A percentile compares a stretch with the other conserved stretches of the same genome.
These are phyloP conservation scores for Lampropteryx suffumata DNA, from an alignment of 2,888 invertebrate species.

Conservation along the genomic window DNA sequence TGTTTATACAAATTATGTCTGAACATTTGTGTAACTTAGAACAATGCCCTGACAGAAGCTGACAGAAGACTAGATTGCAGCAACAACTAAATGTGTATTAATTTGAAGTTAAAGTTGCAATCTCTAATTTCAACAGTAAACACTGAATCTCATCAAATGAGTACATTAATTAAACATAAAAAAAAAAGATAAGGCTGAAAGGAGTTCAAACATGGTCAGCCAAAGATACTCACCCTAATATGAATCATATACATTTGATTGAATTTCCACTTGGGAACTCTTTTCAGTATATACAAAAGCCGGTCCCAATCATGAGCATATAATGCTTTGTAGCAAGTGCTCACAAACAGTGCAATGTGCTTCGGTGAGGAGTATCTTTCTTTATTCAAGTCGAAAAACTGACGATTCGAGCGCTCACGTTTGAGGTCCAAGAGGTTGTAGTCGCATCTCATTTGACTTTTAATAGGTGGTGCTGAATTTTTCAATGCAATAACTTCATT, in stretches of 20 bases:
- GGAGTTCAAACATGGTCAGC: too few relatives aligned
- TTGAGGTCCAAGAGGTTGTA: slow-evolving; percentile 13
- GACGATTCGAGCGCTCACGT: slow-evolving; percentile 17
- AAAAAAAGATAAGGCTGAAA: too few relatives aligned
- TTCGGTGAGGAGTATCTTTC: slow-evolving; percentile 7
- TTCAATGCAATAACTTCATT: slow-evolving; percentile 48
- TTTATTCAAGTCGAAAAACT: neutral
- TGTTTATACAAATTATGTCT: too few relatives aligned
- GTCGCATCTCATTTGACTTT: neutral
- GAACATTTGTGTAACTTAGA: too few relatives aligned
- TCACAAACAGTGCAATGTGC: slow-evolving; percentile 7
- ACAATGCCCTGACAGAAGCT: too few relatives aligned
- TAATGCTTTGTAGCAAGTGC: slow-evolving; percentile 49
- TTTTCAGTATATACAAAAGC: slow-evolving; percentile 59
- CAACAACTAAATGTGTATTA: too few relatives aligned
- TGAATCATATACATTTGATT: slow-evolving; percentile 41
- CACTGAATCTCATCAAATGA: too few relatives aligned
- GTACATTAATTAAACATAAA: too few relatives aligned
- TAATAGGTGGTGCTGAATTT: neutral
- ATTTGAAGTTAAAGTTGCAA: too few relatives aligned
- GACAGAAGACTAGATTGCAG: too few relatives aligned
- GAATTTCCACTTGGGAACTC: slow-evolving; percentile 60
- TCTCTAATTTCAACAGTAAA: too few relatives aligned
- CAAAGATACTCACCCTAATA: slow-evolving; percentile 54
- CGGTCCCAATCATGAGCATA: slow-evolving; percentile 71